Percentiles rank a stretch among this genome's conserved stretches.
These are phyloP conservation scores for Megalonaias nervosa DNA, from an alignment of 1,140 invertebrate species.

Conservation along the genomic window DNA sequence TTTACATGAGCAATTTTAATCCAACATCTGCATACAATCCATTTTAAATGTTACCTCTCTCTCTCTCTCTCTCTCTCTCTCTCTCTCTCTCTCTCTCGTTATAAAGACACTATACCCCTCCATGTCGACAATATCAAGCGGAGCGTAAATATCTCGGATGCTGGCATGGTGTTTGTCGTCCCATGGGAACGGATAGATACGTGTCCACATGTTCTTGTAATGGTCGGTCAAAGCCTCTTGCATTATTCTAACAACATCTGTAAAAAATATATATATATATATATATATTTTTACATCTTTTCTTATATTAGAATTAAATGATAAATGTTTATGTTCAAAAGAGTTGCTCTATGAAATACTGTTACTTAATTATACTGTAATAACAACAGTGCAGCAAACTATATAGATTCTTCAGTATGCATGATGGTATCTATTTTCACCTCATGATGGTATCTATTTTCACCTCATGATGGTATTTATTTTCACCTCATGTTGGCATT, in stretches of 20 bases:
- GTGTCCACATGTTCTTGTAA: slow-evolving; percentile 45
- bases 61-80: background rate
- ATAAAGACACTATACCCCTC: slow-evolving; percentile 38
- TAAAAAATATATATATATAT: slow-evolving; percentile 2
- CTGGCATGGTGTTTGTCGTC: slow-evolving; percentile 39
- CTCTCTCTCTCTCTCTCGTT: background rate
- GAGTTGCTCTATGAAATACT: background rate
- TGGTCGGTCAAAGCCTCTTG: slow-evolving; percentile 39
- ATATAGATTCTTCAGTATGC: no score
- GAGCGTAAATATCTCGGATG: slow-evolving; percentile 50
- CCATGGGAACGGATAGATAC: slow-evolving; percentile 53
- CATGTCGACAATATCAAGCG: slow-evolving; percentile 47
- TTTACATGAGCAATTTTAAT: no score
- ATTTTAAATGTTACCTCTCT: no score
- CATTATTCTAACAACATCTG: slow-evolving; percentile 47
- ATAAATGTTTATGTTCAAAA: background rate
- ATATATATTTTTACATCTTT: background rate
- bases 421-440: no score
- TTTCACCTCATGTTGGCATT: no score
- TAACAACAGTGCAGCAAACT: no score
- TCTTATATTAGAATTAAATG: background rate
- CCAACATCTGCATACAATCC: no score
- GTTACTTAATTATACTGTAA: no score
- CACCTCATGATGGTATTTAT: no score
- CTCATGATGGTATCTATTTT: no score